Percentiles rank a stretch among this genome's conserved stretches.
Evolutionary conservation across 2,113 vertebrate species (phyloP).

Genomic region (Lanius ludovicianus): DNA sequence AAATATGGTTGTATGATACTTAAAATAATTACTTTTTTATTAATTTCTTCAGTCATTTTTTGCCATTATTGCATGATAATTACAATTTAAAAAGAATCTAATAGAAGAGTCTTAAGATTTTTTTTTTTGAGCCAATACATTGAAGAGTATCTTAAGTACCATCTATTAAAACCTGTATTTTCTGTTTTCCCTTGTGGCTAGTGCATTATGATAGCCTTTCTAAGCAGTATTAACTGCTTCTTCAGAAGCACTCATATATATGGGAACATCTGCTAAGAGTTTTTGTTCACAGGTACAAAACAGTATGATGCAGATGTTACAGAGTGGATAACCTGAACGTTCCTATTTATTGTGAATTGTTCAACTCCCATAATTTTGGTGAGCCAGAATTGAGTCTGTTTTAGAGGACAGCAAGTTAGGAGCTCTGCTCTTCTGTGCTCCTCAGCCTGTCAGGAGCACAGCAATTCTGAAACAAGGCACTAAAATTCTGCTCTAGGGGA

Average conservation of each 20-base stretch:
- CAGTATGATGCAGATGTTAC: not conserved
- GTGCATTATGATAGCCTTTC: not conserved
- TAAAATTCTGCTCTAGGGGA: not conserved
- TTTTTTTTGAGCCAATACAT: accelerated
- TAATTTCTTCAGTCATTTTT: not conserved
- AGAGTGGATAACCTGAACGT: not conserved
- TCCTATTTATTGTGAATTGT: not conserved
- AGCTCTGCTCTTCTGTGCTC: not conserved
- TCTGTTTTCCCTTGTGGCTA: not conserved
- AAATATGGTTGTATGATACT: not conserved
- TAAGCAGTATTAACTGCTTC: not conserved
- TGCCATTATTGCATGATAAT: not conserved
- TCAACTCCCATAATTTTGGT: not conserved
- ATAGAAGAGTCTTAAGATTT: not conserved
- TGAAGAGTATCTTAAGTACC: not conserved
- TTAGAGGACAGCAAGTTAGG: not conserved
- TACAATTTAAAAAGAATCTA: not conserved
- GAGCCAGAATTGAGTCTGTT: not conserved
- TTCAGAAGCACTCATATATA: not conserved
- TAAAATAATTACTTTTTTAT: not conserved
- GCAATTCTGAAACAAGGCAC: not conserved
- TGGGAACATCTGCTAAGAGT: not conserved
- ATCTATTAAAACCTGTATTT: not conserved
- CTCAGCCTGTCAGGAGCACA: accelerated
- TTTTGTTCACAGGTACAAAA: not conserved